Base-by-base conservation (phyloP, 2,113 vertebrate genomes). In the Hydropotes inermis region DNA sequence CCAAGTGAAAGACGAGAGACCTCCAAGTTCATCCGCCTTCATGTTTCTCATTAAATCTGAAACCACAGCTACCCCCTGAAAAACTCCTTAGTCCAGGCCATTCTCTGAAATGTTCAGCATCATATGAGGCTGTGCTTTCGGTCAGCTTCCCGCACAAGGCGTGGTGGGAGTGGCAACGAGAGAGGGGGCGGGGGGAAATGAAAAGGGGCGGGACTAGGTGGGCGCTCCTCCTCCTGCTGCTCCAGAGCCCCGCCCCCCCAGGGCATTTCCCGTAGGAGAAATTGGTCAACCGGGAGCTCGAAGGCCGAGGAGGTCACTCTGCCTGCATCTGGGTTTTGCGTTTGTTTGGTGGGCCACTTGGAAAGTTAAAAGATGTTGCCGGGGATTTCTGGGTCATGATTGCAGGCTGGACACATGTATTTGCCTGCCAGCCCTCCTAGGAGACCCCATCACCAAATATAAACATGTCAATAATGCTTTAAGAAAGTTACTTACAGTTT, bases 21-120 rank as follows among this genome's bases (percentile, higher is more conserved):
- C 1, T 95, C 86, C 89, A 92, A 39, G 28, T 87, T 96, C n/a
- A 1, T 6, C 89, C 12, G 47, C 60, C 45, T 93, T 91, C 57
- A 4, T 45, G 54, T 52, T 74, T 85, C 74, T 96, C 93, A 55
- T 89, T 96, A 74, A 94, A 87, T 79, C 58, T 19, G 23, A 94
- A 94, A 81, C n/a, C 55, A 79, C 28, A 92, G 55, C 60, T 83
- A 74, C 78, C 84, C 88, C n/a, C 83, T 52, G 21, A 55, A 91
- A 93, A 95, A n/a, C 47, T 84, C 82, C 60, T 61, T 25, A 23
- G 7, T 15, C n/a, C 60, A 39, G 57, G 55, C 17, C 27, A 25
- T 74, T 89, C 57, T 3, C 45, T 54, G n/a, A 58, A 78, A 58
- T 5, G 55, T 21, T 50, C 36, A 36, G 21, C 60, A 1, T 28